phyloP scores from a whole-genome alignment of 2,888 invertebrate genomes.

The Apamea epomidion region DNA sequence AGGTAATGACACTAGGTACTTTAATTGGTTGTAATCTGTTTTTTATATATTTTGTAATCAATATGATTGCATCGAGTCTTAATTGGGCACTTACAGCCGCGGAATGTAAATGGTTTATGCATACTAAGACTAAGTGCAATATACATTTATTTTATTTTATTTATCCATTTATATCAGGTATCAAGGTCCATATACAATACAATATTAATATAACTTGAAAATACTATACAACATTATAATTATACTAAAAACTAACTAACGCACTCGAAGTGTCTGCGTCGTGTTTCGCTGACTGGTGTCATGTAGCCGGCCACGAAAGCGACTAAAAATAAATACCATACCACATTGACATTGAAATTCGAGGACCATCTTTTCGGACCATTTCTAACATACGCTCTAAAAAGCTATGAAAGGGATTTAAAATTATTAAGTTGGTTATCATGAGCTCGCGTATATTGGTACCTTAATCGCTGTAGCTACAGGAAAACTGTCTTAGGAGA shows the following conservation, averaged over 20 bases:
- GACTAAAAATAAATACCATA: background rate
- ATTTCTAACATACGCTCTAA: background rate
- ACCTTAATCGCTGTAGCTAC: no score
- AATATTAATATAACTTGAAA: no score
- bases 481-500: no score
- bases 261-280: no score
- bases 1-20: background rate
- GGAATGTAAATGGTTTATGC: background rate
- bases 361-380: background rate
- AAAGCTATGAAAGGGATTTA: background rate
- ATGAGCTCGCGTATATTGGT: background rate
- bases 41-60: background rate
- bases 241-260: no score
- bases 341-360: background rate
- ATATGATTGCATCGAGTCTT: constrained; percentile 8
- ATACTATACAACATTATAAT: no score
- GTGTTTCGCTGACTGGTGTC: no score
- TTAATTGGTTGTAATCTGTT: background rate
- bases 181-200: no score
- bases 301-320: no score
- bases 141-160: no score
- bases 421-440: background rate
- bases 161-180: no score
- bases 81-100: background rate
- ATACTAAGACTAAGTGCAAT: background rate